Evolutionary conservation across 2,888 invertebrate species (phyloP), one percentile per base, ranked within the genome.

Genomic region (Villa cingulata): DNA sequence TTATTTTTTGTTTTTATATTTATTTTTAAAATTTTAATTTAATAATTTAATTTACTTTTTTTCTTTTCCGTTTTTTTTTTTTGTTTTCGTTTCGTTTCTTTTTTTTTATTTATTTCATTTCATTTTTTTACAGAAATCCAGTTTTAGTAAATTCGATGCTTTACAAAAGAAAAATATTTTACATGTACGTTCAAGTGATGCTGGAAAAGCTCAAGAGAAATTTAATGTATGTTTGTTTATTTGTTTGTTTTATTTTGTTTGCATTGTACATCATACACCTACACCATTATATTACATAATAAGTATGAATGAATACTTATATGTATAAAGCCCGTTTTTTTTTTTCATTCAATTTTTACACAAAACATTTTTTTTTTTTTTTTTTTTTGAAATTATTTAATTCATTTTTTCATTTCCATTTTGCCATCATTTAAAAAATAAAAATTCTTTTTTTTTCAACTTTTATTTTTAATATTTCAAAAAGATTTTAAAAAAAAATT

Each of bases 111-210:
- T 50, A 42, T 43, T 46, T 53, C 48, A 43, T 44, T 44, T 49
- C 52, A 50, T 54, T 51, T 10, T 38, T 17, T 54, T 53, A 34
- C 55, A 83, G 83, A 83, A 81, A 72, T 81, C 80, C 56, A 83
- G 83, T 67, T 83, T 83, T 65, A 81, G 74, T 63, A 83, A 83
- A 71, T 83, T 83, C 64, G 83, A 83, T 63, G 78, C 80, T 45
- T 68, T 82, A 46, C 78, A 76, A 61, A 81, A 81, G 70, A 78
- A 80, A 62, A 75, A 62, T 49, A 49, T 78, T 41, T 72, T 80
- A 29, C 79, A 81, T 65, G 77, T 80, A 52, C 74, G 81, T 58
- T 79, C 80, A 54, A 75, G 75, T 54, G 81, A 81, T 64, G 72
- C 79, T 46, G 71, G 75, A 55, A 80, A 79, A 70, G 77, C 77